Evolutionary conservation across 37 sponge, comb jelly and placozoan genomes (phyloP).

Genomic region (Lycopodina hypogea): DNA sequence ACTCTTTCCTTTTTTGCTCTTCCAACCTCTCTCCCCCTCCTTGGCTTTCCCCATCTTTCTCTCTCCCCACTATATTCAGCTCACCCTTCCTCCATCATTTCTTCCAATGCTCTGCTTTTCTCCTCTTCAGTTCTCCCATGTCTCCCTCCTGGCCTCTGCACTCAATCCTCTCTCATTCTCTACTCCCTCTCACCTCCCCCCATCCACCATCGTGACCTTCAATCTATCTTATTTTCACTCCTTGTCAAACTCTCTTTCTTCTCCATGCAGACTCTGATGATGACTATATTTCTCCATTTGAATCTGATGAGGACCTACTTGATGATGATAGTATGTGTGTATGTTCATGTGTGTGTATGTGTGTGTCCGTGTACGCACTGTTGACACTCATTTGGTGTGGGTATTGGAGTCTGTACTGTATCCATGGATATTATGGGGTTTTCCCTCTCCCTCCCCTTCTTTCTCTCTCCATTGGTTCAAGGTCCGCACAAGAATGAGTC

Average conservation of each 20-base stretch:
- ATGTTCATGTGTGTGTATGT: neutral
- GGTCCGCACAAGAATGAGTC: neutral
- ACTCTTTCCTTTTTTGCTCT: too few species aligned
- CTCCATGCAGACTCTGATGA: neutral
- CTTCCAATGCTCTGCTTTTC: neutral
- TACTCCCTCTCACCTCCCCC: neutral
- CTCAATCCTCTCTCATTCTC: conserved; percentile 6
- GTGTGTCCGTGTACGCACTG: neutral
- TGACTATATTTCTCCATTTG: conserved; percentile 16
- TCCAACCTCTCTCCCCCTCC: neutral
- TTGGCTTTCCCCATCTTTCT: neutral
- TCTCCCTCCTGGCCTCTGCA: neutral
- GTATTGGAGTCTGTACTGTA: too few species aligned
- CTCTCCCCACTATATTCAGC: neutral
- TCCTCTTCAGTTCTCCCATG: conserved; percentile 1
- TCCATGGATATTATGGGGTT: neutral
- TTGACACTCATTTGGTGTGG: neutral
- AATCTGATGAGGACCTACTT: neutral
- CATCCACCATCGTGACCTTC: neutral
- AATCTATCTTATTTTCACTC: neutral
- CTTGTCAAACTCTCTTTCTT: neutral
- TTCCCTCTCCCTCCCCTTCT: neutral
- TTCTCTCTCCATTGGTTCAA: neutral
- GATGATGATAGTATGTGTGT: neutral
- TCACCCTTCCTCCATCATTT: neutral